Evolutionary conservation across 2,888 invertebrate species (phyloP), one percentile per base, ranked within the genome.

Genomic region (Nebria brevicollis): DNA sequence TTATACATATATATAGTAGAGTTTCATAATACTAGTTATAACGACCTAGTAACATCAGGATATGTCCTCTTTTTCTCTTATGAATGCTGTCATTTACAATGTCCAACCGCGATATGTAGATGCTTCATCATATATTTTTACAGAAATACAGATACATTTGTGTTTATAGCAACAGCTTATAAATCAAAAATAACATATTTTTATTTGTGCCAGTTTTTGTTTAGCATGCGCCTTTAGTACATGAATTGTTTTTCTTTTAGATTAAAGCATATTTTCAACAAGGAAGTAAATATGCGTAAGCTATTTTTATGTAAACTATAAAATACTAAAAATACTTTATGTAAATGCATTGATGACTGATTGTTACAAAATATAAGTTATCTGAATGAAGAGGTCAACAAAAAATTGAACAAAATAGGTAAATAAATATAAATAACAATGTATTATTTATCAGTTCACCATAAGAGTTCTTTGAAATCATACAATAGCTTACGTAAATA

Each of bases 1-100:
- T 3, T 34, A 34, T 34, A 34, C 34, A 54, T 54, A 54, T 54
- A 6, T 54, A 54, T 54, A 54, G 7, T 43, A 54, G 54, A 54
- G 20, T 54, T 54, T 54, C 54, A 54, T 54, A 54, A 54, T 54
- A 11, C 54, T 54, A 13, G 54, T 54, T 54, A 54, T 54, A 54
- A 54, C 54, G 54, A 54, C 54, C 54, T 54, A 54, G 54, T 54
- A 54, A 54, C 54, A 54, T 54, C 54, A 54, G 54, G 54, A 54
- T 54, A 54, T 54, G 54, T 54, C 54, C 54, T 54, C 54, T 54
- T 54, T 54, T 54, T 8, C 54, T 54, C 13, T 11, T 54, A 54
- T 54, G 54, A 54, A 54, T 54, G 54, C 54, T 11, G 43, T 43
- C 43, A 43, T 43, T 54, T 54, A 54, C 54, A 54, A 54, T 54